Evolutionary conservation across 2,113 vertebrate genomes (phyloP), one percentile per base, ranked within the genome.

Genomic region (Paramisgurnus dabryanus): DNA sequence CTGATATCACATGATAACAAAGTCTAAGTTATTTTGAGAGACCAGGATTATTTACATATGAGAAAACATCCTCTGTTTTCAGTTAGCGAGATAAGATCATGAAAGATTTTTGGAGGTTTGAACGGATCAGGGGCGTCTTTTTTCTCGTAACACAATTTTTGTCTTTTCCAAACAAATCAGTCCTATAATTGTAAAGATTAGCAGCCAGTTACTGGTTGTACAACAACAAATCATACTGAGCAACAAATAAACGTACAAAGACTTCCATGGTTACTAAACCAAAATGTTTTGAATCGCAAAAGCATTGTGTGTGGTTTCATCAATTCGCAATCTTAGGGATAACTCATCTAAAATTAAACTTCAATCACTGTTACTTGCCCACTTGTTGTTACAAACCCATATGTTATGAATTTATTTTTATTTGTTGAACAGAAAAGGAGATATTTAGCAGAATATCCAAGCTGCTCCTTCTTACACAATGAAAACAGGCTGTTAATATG

Each of bases 1-100:
- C 10, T 53, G 60, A 60, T 61, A 60, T 69, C 40, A 15, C 57
- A 61, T 17, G 66, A 68, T 69, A 79, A 78, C 50, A 68, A 79
- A 61, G 41, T 13, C 27, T 13, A 12, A 27, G 6, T 34, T 69
- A 69, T 79, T 68, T 60, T 69, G 55, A 49, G 17, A 40, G n/a
- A 41, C 1, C 6, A 40, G 64, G 34, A 18, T 66, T 50, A 27
- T 69, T 69, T 34, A 27, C 18, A 18, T 34, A 49, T 50, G 47
- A 13, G 47, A 69, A 49, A 69, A 34, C 45, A 49, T 69, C 45
- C 45, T 45, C 67, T 50, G 67, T 5, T 69, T 69, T 69, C 45
- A 34, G 67, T 68, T 27, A 49, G n/a, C 5, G 9, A 1, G 61
- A 40, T 49, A 76, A 15, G 45, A 49, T 64, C 45, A 17, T 17